phyloP scores from a whole-genome alignment of 2,113 vertebrate genomes.

The Nematolebias whitei region DNA sequence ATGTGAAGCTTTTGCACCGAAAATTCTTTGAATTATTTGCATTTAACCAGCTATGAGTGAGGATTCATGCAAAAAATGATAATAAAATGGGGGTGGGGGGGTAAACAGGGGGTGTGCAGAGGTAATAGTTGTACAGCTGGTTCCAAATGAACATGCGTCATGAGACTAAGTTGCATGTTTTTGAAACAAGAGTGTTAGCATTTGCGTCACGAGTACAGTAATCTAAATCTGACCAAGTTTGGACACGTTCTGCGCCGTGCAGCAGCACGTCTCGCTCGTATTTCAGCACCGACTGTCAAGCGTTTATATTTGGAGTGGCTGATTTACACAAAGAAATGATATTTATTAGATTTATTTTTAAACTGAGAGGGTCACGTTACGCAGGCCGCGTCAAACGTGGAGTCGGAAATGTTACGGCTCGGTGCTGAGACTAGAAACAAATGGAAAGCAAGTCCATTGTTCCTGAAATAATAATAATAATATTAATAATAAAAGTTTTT shows the following conservation, averaged over 20 bases:
- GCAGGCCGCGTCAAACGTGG: neutral
- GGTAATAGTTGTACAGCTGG: neutral
- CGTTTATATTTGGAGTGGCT: conserved; percentile 54
- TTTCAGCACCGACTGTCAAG: conserved; percentile 18
- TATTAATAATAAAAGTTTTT: too few relatives aligned
- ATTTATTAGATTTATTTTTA: conserved; percentile 18
- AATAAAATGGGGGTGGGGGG: too few relatives aligned
- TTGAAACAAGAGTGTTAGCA: neutral
- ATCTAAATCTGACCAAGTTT: conserved; percentile 24
- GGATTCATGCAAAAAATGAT: neutral
- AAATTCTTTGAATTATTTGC: neutral
- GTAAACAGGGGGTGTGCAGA: neutral
- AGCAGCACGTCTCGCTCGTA: conserved; percentile 43
- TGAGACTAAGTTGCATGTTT: neutral
- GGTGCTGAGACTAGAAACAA: too few relatives aligned
- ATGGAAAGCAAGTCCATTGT: too few relatives aligned
- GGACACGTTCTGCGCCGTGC: neutral
- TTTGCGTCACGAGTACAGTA: conserved; percentile 8
- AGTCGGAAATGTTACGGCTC: neutral
- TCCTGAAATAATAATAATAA: too few relatives aligned
- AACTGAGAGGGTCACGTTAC: conserved; percentile 14
- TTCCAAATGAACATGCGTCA: neutral
- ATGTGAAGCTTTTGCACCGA: neutral
- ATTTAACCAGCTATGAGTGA: neutral
- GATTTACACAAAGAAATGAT: conserved; percentile 20